Evolutionary conservation across 2,113 vertebrate species (phyloP).

Genomic region (Grantiella picta): DNA sequence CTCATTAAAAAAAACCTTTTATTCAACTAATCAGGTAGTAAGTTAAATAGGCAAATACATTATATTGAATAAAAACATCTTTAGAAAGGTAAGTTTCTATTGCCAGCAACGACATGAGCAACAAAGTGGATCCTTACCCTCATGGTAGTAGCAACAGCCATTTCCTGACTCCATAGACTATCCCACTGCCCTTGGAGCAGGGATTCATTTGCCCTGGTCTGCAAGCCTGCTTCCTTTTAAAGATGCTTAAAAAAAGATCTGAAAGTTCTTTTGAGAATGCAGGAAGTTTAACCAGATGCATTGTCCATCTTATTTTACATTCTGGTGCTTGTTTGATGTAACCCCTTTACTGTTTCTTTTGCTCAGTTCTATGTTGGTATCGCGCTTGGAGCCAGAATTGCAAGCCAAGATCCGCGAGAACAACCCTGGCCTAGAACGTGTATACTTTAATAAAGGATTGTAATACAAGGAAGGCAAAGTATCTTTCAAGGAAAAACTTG

Average conservation of each 20-base stretch:
- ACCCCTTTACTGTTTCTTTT: slow-evolving; percentile 19
- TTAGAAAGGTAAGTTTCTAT: not conserved
- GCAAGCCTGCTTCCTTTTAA: not conserved
- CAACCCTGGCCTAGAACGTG: slow-evolving; percentile 78
- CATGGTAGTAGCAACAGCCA: not conserved
- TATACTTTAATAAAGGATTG: slow-evolving; percentile 98
- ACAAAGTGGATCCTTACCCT: not conserved
- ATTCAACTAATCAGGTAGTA: not conserved
- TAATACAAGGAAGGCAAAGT: slow-evolving; percentile 44
- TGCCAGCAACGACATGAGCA: not conserved
- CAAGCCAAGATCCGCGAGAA: slow-evolving; percentile 86
- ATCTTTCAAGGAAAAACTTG: not conserved
- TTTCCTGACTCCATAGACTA: not conserved
- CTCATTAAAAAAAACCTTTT: not conserved
- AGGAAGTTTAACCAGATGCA: not conserved
- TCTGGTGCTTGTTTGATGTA: not conserved
- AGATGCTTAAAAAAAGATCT: not conserved
- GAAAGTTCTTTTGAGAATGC: not conserved
- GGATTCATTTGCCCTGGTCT: not conserved
- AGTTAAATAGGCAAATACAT: not conserved
- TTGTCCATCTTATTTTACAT: not conserved
- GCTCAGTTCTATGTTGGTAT: slow-evolving; percentile 88
- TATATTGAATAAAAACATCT: not conserved
- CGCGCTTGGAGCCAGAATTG: slow-evolving; percentile 86
- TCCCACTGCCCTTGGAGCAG: not conserved